These are phyloP conservation scores for Physeter macrocephalus DNA, from an alignment of 2,113 vertebrate species.

Conservation along the genomic window DNA sequence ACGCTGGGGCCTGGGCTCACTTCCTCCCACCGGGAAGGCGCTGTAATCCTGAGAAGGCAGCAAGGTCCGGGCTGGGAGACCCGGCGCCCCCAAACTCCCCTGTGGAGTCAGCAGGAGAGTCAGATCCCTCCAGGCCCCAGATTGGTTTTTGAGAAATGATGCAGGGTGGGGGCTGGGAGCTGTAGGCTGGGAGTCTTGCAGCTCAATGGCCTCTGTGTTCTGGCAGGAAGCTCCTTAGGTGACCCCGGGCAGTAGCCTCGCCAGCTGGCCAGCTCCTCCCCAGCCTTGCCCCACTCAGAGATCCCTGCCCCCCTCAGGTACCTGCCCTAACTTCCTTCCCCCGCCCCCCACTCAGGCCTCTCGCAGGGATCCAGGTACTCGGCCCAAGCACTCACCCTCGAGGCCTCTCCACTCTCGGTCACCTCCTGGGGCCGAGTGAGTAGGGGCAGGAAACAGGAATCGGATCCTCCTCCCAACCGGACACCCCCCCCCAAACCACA, in stretches of 20 bases:
- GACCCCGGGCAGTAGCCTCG: neutral
- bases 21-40: neutral
- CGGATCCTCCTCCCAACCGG: constrained; percentile 70
- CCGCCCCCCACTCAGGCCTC: neutral
- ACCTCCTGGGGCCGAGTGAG: constrained; percentile 71
- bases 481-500: constrained; percentile 38
- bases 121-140: neutral
- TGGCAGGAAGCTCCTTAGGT: constrained; percentile 36
- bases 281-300: neutral
- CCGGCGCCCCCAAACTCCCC: neutral
- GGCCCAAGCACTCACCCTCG: constrained; percentile 63
- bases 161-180: neutral
- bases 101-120: neutral
- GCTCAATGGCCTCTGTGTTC: neutral
- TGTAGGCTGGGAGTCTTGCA: neutral
- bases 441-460: constrained; percentile 75
- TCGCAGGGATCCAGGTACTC: neutral
- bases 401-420: constrained; percentile 65
- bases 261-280: neutral
- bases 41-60: neutral
- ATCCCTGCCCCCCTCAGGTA: neutral
- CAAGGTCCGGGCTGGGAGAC: neutral
- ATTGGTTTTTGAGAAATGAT: neutral
- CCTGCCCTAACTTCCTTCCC: neutral
- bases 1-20: neutral